Evolutionary conservation across 2,888 invertebrate genomes (phyloP).

Genomic region (Prosapia bicincta): DNA sequence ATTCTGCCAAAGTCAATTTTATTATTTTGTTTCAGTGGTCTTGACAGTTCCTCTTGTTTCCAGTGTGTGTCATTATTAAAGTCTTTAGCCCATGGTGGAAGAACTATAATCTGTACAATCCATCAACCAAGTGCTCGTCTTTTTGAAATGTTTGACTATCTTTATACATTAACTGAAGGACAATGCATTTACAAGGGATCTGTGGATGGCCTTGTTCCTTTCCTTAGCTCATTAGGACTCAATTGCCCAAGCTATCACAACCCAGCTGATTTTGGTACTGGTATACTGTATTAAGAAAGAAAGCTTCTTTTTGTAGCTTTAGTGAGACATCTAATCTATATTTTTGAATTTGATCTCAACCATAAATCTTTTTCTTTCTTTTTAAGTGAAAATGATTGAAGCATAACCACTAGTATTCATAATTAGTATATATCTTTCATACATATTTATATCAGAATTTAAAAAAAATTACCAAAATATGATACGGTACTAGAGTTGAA

Average conservation of each 20-base stretch:
- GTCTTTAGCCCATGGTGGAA: conserved; percentile 76
- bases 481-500: no score
- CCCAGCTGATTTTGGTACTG: conserved; percentile 96
- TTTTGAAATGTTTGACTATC: conserved; percentile 93
- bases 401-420: no score
- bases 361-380: no score
- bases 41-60: conserved; percentile 93
- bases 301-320: no score
- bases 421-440: no score
- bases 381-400: no score
- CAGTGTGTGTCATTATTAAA: conserved; percentile 87
- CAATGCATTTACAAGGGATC: conserved; percentile 91
- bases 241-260: conserved; percentile 95
- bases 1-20: no score
- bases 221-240: conserved; percentile 77
- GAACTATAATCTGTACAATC: conserved; percentile 94
- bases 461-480: no score
- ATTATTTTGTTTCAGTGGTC: conserved; percentile 57
- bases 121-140: conserved; percentile 94
- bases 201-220: conserved; percentile 80
- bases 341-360: no score
- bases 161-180: conserved; percentile 89
- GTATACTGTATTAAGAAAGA: no score
- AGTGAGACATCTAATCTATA: no score
- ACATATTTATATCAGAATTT: no score